A percentile compares a stretch with the other conserved stretches of the same genome.
These are phyloP conservation scores for Nowickia ferox DNA, from an alignment of 2,888 invertebrate species.

Conservation along the genomic window DNA sequence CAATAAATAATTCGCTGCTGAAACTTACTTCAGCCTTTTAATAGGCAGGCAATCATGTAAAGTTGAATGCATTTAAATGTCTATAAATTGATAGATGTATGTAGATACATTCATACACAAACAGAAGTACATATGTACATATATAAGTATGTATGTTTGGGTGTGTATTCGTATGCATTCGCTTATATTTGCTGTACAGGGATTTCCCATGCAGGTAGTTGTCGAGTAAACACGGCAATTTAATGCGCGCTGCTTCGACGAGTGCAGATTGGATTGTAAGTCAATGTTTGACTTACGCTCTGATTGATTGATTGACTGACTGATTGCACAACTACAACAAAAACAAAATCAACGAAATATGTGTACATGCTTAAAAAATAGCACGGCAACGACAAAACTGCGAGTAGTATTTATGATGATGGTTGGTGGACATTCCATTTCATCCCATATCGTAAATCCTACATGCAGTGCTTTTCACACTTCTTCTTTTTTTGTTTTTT, in stretches of 20 bases:
- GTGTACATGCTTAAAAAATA: slow-evolving; percentile 25
- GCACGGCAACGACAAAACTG: slow-evolving; percentile 50
- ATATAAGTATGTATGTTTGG: slow-evolving; percentile 14
- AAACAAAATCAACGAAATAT: slow-evolving; percentile 66
- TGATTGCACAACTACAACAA: slow-evolving; percentile 80
- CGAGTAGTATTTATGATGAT: slow-evolving; percentile 36
- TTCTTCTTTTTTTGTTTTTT: neutral
- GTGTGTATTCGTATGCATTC: neutral
- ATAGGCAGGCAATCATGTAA: slow-evolving; percentile 65
- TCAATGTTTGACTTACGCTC: slow-evolving; percentile 82
- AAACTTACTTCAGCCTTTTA: neutral
- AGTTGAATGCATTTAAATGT: slow-evolving; percentile 28
- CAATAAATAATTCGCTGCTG: neutral
- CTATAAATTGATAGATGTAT: slow-evolving; percentile 8
- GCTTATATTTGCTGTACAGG: slow-evolving; percentile 26
- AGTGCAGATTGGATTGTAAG: slow-evolving; percentile 78
- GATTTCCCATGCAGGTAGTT: slow-evolving; percentile 71
- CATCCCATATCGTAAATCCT: slow-evolving; percentile 68
- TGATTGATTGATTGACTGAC: slow-evolving; percentile 79
- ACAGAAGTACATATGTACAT: neutral
- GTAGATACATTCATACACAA: neutral
- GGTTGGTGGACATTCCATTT: slow-evolving; percentile 55
- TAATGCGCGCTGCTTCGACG: slow-evolving; percentile 79
- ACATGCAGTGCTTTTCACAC: slow-evolving; percentile 60
- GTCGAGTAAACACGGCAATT: slow-evolving; percentile 80